phyloP scores from a whole-genome alignment of 2,113 vertebrate species.

The Falcunculus frontatus region DNA sequence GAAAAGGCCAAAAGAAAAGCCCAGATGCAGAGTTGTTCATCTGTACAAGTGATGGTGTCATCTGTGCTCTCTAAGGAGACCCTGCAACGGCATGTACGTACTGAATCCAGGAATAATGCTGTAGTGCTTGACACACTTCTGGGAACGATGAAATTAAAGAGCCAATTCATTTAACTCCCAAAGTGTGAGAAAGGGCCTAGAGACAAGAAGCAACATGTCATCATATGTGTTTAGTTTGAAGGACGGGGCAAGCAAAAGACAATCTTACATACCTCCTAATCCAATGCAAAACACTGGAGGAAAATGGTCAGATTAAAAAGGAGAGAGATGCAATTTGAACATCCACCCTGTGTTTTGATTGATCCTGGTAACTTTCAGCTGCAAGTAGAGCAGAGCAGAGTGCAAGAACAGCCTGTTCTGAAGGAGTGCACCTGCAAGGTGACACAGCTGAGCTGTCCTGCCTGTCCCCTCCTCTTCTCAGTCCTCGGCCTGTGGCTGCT shows the following conservation, averaged over 20 bases:
- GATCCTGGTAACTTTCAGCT: not conserved
- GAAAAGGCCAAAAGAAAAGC: not conserved
- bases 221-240: not conserved
- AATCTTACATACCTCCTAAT: not conserved
- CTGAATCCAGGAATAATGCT: not conserved
- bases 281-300: not conserved
- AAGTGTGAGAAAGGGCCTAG: not conserved
- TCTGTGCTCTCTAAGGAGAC: not conserved
- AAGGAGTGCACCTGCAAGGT: not conserved
- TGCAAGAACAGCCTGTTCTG: not conserved
- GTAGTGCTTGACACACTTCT: fast-evolving
- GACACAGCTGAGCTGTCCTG: not conserved
- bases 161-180: not conserved
- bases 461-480: not conserved
- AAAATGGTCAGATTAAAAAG: not conserved
- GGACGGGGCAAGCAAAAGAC: not conserved
- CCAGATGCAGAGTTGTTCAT: not conserved
- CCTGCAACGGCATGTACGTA: not conserved
- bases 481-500: not conserved
- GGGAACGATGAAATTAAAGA: not conserved
- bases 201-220: not conserved
- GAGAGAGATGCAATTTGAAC: not conserved
- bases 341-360: not conserved
- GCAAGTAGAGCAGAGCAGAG: not conserved
- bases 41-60: not conserved